Evolutionary conservation across 2,113 vertebrate species (phyloP), one percentile per base, ranked within the genome.

Genomic region (Ictalurus punctatus): DNA sequence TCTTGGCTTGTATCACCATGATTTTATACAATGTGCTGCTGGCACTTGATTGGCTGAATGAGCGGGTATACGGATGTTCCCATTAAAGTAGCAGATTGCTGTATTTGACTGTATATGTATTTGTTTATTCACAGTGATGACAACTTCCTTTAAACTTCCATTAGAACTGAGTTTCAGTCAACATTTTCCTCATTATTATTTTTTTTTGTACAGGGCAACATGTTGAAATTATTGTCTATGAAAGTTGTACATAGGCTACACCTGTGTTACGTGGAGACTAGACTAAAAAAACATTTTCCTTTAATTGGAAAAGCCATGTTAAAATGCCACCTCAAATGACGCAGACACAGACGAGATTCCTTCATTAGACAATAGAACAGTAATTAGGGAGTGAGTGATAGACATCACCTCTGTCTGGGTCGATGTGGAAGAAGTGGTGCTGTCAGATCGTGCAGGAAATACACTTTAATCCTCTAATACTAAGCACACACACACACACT

Each of bases 361-460:
- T 71, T 83, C 30, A 65, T 30, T 76, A 52, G 17, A 54, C 40
- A 69, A 83, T 84, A 79, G 82, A 44, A 84, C 7, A 87, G 79
- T 84, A 84, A 84, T 90, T 54, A 74, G 54, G 23, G 34, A 65
- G 76, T 87, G 86, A 85, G 61, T 79, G 59, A 87, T 73, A 19
- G 56, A 52, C 30, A 80, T 88, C 89, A 81, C n/a, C 89, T 83
- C 90, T 92, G 92, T 93, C 91, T 90, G 84, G 85, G 56, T 93
- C 93, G 92, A 87, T 95, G 91, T 89, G 86, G 93, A 93, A 92
- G 91, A 94, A 92, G 90, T 92, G 92, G 94, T 92, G 94, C 94
- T 92, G 91, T 90, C 92, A 65, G 88, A 82, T 88, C 54, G 44
- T 90, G 89, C n/a, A 67, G 79, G 59, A 86, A 87, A 80, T 83